phyloP scores from a whole-genome alignment of 2,888 invertebrate species.

The Nasonovia ribisnigri region DNA sequence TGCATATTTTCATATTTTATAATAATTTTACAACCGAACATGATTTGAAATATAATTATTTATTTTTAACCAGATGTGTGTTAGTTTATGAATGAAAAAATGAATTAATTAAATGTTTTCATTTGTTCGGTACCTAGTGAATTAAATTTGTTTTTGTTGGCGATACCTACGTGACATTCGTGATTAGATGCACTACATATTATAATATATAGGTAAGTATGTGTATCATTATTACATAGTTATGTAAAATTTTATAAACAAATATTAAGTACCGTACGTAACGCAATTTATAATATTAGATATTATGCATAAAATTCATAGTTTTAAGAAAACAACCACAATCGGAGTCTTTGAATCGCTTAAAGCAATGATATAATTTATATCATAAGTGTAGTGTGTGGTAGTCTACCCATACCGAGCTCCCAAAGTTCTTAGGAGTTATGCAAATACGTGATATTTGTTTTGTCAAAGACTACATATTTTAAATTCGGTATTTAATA shows the following conservation, averaged over 20 bases:
- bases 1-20: no score
- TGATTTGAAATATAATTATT: not conserved
- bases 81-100: not conserved
- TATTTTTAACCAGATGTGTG: not conserved
- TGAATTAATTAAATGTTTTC: not conserved
- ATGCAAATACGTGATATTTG: not conserved
- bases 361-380: not conserved
- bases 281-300: not conserved
- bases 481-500: not conserved
- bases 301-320: not conserved
- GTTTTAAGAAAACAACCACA: slow-evolving; percentile 3
- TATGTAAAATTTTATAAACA: not conserved
- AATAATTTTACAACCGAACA: no score
- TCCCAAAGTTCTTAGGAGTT: slow-evolving; percentile 1
- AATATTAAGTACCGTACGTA: not conserved
- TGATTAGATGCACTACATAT: not conserved
- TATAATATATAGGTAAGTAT: not conserved
- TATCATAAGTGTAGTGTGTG: not conserved
- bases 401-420: not conserved
- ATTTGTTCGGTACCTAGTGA: no score
- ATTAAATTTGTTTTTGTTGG: not conserved
- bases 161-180: no score
- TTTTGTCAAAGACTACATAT: not conserved
- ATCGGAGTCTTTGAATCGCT: not conserved
- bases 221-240: not conserved